A percentile compares a stretch with the other conserved stretches of the same genome.
Evolutionary conservation across 2,797 vertebrate genomes (phyloP).

Genomic region (Xerus rutilus): DNA sequence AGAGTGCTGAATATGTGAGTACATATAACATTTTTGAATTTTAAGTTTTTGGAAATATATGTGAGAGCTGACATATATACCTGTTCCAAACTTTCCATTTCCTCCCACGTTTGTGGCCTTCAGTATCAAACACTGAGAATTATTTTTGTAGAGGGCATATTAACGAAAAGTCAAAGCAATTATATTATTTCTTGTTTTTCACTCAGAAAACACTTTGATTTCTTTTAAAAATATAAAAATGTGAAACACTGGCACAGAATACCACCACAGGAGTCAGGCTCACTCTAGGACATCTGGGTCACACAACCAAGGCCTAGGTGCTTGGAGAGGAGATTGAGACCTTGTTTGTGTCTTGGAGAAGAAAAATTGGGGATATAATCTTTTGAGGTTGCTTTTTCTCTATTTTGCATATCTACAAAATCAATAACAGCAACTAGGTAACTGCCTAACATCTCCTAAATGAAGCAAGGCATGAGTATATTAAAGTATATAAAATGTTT

Average conservation of each 20-base stretch:
- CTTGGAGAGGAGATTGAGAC: background rate
- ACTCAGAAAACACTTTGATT: conserved; percentile 35
- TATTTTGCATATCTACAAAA: conserved; percentile 58
- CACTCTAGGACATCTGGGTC: background rate
- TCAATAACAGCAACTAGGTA: background rate
- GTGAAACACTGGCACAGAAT: background rate
- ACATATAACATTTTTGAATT: conserved; percentile 39
- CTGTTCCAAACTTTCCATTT: background rate
- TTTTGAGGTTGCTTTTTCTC: background rate
- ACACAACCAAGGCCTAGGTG: background rate
- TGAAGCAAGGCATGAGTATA: background rate
- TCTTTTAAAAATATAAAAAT: conserved; percentile 24
- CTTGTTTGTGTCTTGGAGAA: background rate
- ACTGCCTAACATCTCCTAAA: conserved; percentile 8
- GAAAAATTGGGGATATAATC: background rate
- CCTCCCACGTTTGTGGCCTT: background rate
- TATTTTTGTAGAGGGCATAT: background rate
- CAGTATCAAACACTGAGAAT: conserved; percentile 47
- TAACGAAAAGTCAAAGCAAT: conserved; percentile 7
- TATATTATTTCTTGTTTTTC: background rate
- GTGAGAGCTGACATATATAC: background rate
- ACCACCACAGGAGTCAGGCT: background rate
- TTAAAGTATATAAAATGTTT: conserved; percentile 26
- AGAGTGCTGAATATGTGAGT: background rate
- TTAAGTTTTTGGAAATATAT: conserved; percentile 36